phyloP scores from a whole-genome alignment of 2,797 vertebrate genomes.

The Takifugu ocellatus region DNA sequence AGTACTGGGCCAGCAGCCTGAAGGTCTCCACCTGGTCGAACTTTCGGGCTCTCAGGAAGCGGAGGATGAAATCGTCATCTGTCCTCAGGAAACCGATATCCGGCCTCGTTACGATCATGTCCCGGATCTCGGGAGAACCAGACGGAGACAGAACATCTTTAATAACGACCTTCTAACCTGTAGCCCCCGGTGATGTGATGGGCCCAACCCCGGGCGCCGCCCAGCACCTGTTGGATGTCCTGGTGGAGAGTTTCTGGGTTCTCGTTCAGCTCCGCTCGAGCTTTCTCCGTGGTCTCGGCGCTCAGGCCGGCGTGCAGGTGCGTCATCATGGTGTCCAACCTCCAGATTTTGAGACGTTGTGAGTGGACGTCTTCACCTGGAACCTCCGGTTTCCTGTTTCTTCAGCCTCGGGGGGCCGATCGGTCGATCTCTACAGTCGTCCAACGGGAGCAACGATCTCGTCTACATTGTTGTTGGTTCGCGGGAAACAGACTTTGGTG shows the following conservation, averaged over 20 bases:
- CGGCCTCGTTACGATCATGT: constrained; percentile 97
- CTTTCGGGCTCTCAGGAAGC: constrained; percentile 94
- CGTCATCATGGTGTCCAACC: constrained; percentile 77
- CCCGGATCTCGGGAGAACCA: constrained; percentile 78
- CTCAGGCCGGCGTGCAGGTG: constrained; percentile 92
- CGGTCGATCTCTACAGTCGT: constrained; percentile 36
- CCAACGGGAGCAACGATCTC: constrained; percentile 9
- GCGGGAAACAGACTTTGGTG: constrained; percentile 5
- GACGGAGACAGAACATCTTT: no score
- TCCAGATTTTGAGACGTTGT: no score
- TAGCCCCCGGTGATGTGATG: no score
- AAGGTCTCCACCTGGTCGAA: constrained; percentile 96
- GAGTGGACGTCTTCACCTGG: no score
- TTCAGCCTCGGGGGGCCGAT: not conserved
- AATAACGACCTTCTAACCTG: no score
- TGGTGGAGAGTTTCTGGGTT: constrained; percentile 95
- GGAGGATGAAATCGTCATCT: constrained; percentile 96
- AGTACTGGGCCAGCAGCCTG: constrained; percentile 94
- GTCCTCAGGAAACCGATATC: constrained; percentile 98
- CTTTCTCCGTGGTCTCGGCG: constrained; percentile 93
- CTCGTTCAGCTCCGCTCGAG: constrained; percentile 93
- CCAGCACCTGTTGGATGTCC: constrained; percentile 85
- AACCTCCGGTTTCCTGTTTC: not conserved
- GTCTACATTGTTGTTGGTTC: constrained; percentile 13
- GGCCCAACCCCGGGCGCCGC: no score